Percentiles rank a stretch among this genome's conserved stretches.
phyloP scores from a whole-genome alignment of 2,888 invertebrate species.

The Lysandra coridon region DNA sequence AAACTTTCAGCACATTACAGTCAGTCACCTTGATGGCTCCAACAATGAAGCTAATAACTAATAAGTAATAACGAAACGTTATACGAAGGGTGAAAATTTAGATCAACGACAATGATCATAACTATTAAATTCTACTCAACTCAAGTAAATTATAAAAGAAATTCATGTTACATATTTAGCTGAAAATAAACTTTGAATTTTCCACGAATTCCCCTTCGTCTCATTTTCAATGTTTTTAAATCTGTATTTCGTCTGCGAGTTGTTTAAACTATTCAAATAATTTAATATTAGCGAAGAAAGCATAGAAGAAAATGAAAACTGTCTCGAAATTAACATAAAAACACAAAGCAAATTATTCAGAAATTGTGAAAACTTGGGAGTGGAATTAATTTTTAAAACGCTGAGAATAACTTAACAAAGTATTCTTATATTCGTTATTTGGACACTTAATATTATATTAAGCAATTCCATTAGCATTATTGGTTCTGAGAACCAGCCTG shows the following conservation, averaged over 20 bases:
- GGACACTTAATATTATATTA: not conserved
- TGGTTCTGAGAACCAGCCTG: not conserved
- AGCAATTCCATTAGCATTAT: not conserved
- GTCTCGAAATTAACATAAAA: conserved; percentile 14
- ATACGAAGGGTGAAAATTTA: no score
- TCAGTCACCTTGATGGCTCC: not conserved
- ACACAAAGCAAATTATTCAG: conserved; percentile 28
- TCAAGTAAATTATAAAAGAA: not conserved
- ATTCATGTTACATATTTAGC: not conserved
- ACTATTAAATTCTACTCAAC: not conserved
- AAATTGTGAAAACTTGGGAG: conserved; percentile 11
- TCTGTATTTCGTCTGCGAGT: not conserved
- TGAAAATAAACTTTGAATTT: not conserved
- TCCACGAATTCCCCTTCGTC: not conserved
- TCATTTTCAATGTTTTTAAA: not conserved
- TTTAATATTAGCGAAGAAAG: conserved; percentile 12
- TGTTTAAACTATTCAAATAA: conserved; percentile 1
- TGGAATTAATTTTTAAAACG: conserved; percentile 32
- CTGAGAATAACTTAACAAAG: conserved; percentile 31
- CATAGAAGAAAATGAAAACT: conserved; percentile 22
- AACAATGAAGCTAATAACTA: not conserved
- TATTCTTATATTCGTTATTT: conserved; percentile 25
- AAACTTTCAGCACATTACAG: no score
- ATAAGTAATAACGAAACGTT: no score
- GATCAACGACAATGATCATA: not conserved